Evolutionary conservation across 1,140 invertebrate species (phyloP).

Genomic region (Cydia pomonella): DNA sequence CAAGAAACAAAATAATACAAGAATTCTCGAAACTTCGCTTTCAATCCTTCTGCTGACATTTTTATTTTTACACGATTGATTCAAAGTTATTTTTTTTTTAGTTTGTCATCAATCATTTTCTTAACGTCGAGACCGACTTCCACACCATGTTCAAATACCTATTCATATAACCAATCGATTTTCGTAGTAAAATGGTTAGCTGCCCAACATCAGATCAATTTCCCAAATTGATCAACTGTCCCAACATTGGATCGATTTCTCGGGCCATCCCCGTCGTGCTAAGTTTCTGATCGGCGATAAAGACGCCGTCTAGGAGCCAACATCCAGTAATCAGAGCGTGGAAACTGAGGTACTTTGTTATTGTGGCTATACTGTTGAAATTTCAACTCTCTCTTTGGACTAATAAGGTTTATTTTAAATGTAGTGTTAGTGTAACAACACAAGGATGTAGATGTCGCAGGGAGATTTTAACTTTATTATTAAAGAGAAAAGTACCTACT

Average conservation of each 20-base stretch:
- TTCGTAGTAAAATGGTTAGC: not conserved
- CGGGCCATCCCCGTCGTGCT: slow-evolving; percentile 42
- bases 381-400: slow-evolving; percentile 41
- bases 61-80: not conserved
- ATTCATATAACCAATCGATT: not conserved
- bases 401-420: slow-evolving; percentile 26
- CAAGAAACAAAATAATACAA: not conserved
- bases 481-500: not conserved
- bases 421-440: slow-evolving; percentile 50
- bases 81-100: too few relatives aligned
- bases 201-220: not conserved
- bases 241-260: slow-evolving; percentile 43
- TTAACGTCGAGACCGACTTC: not conserved
- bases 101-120: too few relatives aligned
- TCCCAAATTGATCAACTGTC: not conserved
- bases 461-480: slow-evolving; percentile 36
- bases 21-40: not conserved
- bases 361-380: slow-evolving; percentile 50
- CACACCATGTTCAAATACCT: not conserved
- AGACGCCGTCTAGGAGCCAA: slow-evolving; percentile 77
- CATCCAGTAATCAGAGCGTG: slow-evolving; percentile 80
- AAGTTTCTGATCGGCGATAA: slow-evolving; percentile 77
- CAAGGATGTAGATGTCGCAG: slow-evolving; percentile 62
- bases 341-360: slow-evolving; percentile 74
- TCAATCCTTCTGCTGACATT: not conserved